Evolutionary conservation across 2,888 invertebrate species (phyloP), one percentile per base, ranked within the genome.

Genomic region (Tryphoninae sp.): DNA sequence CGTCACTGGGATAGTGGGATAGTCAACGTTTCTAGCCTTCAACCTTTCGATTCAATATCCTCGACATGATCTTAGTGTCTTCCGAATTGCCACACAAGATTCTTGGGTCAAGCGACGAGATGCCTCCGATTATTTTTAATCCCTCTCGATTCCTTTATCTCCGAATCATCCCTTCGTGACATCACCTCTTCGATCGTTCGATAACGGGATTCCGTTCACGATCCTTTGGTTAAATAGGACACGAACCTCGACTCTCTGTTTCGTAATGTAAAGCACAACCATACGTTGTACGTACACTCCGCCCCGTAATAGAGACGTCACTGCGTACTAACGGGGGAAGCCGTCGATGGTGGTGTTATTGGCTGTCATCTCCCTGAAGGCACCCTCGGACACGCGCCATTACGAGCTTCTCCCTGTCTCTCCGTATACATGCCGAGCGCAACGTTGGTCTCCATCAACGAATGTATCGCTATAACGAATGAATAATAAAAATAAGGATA

Each of bases 301-400:
- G 6, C 72, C 40, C 75, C 61, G 59, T 82, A 79, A 82, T 76
- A 33, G 78, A 78, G 83, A 84, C 76, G 83, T 84, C 84, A 80
- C 69, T 64, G 65, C 72, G 83, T 73, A 80, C 81, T 55, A 58
- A 13, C 23, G 33, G 22, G 33, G 22, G 76, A 67, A 68, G 22
- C 64, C 58, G 7, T 53, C 16, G 26, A 75, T 55, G 71, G 59
- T 33, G 76, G 75, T 78, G 80, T 82, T 81, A 84, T 82, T 82
- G 71, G 82, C 71, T 82, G 84, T 82, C 84, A 74, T 64, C 40
- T 6, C 51, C 40, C 67, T 77, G 62, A 33, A 72, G 19, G 64
- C 40, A 59, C 23, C 23, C 19, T 61, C 55, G 59, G 22, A 49
- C 49, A 51, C 59, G 22, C 59, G 23, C 76, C 40, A 59, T 68